These are phyloP conservation scores for Hedya salicella DNA, from an alignment of 2,888 invertebrate genomes.

Conservation along the genomic window DNA sequence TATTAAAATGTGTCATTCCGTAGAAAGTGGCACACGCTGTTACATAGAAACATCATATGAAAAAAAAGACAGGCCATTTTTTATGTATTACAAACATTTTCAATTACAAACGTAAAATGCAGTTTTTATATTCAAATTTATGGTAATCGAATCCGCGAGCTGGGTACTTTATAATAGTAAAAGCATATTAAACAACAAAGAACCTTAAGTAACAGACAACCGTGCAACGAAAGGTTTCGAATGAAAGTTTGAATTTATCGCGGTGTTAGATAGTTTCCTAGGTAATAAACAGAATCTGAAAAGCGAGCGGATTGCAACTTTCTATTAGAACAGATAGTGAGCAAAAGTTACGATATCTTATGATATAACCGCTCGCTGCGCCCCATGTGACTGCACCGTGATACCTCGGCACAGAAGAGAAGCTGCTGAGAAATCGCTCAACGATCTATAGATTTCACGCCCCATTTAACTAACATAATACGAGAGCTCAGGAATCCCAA, in stretches of 20 bases:
- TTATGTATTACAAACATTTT: conserved; percentile 11
- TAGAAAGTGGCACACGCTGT: conserved; percentile 45
- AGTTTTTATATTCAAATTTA: neutral
- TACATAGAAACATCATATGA: conserved; percentile 29
- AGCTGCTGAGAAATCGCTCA: conserved; percentile 38
- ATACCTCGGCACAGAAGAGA: conserved; percentile 20
- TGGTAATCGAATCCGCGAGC: neutral
- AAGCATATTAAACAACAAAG: conserved; percentile 12
- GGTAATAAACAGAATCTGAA: conserved; percentile 73
- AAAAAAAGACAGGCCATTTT: conserved; percentile 5
- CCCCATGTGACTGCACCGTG: conserved; percentile 52
- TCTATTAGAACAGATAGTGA: conserved; percentile 70
- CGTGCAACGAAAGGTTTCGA: conserved; percentile 38
- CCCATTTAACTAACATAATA: conserved; percentile 65
- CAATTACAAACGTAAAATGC: neutral
- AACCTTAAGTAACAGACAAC: conserved; percentile 19
- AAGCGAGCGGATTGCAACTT: conserved; percentile 75
- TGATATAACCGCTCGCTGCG: conserved; percentile 71
- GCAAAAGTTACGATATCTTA: conserved; percentile 78
- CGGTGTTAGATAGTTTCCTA: conserved; percentile 51
- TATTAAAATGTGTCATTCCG: conserved; percentile 43
- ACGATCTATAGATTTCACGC: conserved; percentile 62
- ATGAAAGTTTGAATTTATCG: conserved; percentile 43
- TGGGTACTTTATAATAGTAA: neutral
- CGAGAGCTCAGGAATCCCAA: conserved; percentile 16